Evolutionary conservation across 2,113 vertebrate species (phyloP), one percentile per base, ranked within the genome.

Genomic region (Uropsilus gracilis): DNA sequence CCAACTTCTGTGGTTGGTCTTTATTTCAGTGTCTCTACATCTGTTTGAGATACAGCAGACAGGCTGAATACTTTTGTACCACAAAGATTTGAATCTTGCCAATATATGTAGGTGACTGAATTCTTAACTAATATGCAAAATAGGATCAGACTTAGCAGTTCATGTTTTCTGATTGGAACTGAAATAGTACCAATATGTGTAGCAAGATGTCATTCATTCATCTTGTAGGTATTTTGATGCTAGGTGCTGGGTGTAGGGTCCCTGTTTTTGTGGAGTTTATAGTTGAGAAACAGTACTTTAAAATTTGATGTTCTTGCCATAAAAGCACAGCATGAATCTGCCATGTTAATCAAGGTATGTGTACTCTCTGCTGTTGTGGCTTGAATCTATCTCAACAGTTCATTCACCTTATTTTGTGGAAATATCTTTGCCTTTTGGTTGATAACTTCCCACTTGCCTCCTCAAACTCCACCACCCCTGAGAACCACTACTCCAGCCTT

Each of bases 21-120:
- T 88, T 46, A 75, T 83, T 82, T 86, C 39, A 34, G 75, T 28
- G 64, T 66, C 68, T 92, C 71, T 63, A 63, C 2, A 34, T 22
- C 26, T 92, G 53, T 76, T 28, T 53, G 18, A 22, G 17, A 82
- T 42, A 14, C 24, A 12, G 34, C n/a, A 80, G 18, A 57, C 13
- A 8, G 3, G 57, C 37, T n/a, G 16, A 81, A 39, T 16, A 16
- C 11, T 71, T 76, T 78, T 12, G 32, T 73, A 32, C 37, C 1
- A 22, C 37, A 88, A 75, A 83, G 85, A 76, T 78, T 91, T 90
- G 63, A 53, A 78, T 94, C 77, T 95, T 30, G 48, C 16, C 50
- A 37, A 22, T 26, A 32, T 3, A 84, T 39, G n/a, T 44, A 89
- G 28, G 61, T 86, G 30, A 72, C 9, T 61, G 75, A 93, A 83